Percentiles rank a stretch among this genome's conserved stretches.
phyloP scores from a whole-genome alignment of 2,888 invertebrate species.

The Pocota personata region DNA sequence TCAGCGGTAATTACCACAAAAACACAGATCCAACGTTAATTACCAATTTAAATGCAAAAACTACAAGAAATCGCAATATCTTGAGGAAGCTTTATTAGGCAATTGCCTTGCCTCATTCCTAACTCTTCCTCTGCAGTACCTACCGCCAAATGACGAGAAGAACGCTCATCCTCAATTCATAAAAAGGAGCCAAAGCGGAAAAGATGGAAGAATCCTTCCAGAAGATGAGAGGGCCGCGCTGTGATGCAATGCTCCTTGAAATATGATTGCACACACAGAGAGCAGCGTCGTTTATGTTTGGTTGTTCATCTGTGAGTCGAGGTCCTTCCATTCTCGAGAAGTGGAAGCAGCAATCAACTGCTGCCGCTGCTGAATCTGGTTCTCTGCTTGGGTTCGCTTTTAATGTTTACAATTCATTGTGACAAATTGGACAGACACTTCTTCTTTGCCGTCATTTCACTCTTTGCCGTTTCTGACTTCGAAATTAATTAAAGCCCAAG shows the following conservation, averaged over 20 bases:
- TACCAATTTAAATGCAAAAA: slow-evolving; percentile 72
- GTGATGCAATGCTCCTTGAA: slow-evolving; percentile 43
- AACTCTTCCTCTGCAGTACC: neutral
- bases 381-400: slow-evolving; percentile 64
- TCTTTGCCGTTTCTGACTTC: slow-evolving; percentile 66
- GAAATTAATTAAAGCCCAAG: slow-evolving; percentile 72
- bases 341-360: slow-evolving; percentile 65
- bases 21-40: slow-evolving; percentile 69
- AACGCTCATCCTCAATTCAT: slow-evolving; percentile 65
- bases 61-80: slow-evolving; percentile 57
- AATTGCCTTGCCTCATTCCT: slow-evolving; percentile 41
- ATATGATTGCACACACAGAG: slow-evolving; percentile 50
- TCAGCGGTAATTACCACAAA: slow-evolving; percentile 67
- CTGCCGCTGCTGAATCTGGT: slow-evolving; percentile 13
- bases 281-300: slow-evolving; percentile 43
- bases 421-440: slow-evolving; percentile 73
- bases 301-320: slow-evolving; percentile 61
- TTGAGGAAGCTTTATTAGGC: slow-evolving; percentile 63
- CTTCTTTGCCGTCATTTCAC: slow-evolving; percentile 64
- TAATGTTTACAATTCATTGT: slow-evolving; percentile 74
- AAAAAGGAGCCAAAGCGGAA: slow-evolving; percentile 59
- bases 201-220: slow-evolving; percentile 56
- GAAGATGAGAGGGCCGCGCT: neutral
- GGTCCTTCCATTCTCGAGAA: slow-evolving; percentile 48
- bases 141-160: slow-evolving; percentile 32